Base-by-base conservation (phyloP, 2,113 vertebrate species). In the Oreochromis niloticus region DNA sequence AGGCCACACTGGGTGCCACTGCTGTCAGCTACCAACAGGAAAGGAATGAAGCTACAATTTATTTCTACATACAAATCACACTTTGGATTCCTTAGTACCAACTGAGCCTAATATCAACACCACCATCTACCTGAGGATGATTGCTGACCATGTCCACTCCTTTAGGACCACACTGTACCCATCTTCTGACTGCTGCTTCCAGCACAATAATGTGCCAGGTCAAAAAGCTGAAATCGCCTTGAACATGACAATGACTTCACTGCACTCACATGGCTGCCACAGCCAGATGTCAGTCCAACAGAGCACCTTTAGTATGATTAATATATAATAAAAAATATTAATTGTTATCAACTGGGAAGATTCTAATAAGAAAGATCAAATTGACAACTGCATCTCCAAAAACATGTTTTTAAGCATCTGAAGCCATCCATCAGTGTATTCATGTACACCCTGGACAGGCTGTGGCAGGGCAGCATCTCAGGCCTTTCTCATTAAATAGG, bases 121-220 rank as follows among this genome's bases (percentile, higher is more conserved):
- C 59, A 19, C 6, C 3, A 19, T 11, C 59, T 63, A 19, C 34
- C 59, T 1, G 30, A 34, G 30, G 30, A 63, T 19, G 30, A 63
- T 19, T 19, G 59, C 1, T 63, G 16, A 63, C 2, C 30, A 19
- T 7, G 16, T 36, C 59, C 30, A 19, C 9, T 19, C 16, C 3
- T 36, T 63, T 63, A 63, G 30, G 59, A 63, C 30, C 59, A 63
- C 59, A 0, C 30, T 0, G 16, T 4, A 36, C 59, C 11, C 4
- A 0, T 6, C n/a, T 22, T 41, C 63, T 68, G 63, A 4, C 19
- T 39, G 63, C 6, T 71, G 36, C 4, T 71, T 71, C 66, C 66
- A 43, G 39, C 66, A 1, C 39, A 43, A 14, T 71, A 71, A 41
- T 0, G 0, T 7, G 14, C 36, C 24, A 71, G n/a, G n/a, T 71